A percentile compares a stretch with the other conserved stretches of the same genome.
Evolutionary conservation across 2,797 vertebrate genomes (phyloP).

Genomic region (Rhabdomys pumilio): DNA sequence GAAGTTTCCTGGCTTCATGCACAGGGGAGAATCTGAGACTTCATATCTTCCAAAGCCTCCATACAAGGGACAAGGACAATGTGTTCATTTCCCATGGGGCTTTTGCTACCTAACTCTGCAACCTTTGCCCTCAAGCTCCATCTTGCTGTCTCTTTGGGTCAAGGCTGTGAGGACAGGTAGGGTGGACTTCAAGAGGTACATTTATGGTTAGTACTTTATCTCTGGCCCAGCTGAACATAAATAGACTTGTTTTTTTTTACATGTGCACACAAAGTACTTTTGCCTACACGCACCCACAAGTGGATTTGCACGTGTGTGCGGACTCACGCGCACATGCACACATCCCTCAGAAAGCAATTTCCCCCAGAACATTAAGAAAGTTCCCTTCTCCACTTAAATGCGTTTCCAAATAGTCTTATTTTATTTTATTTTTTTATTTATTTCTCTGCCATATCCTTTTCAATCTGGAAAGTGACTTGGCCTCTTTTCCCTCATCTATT

Average conservation of each 20-base stretch:
- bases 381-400: constrained; percentile 90
- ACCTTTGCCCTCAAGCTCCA: not conserved
- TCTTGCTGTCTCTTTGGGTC: not conserved
- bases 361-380: constrained; percentile 86
- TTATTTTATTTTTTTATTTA: constrained; percentile 92
- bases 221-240: constrained; percentile 50
- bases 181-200: constrained; percentile 19
- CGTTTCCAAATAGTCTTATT: constrained; percentile 90
- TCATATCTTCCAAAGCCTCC: not conserved
- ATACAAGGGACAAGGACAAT: not conserved
- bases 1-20: not conserved
- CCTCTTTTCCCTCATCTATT: constrained; percentile 92
- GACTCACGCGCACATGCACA: accelerated
- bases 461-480: constrained; percentile 93
- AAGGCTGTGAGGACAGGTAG: not conserved
- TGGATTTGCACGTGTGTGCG: constrained; percentile 44
- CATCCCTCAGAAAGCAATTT: constrained; percentile 85
- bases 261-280: constrained; percentile 46
- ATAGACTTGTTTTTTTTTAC: constrained; percentile 60
- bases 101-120: not conserved
- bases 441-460: constrained; percentile 92
- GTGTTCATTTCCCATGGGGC: not conserved
- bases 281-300: not conserved
- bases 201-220: constrained; percentile 50
- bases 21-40: not conserved